Conservation (phyloP, 2,113 vertebrate species). For the Actenoides lindsayi region DNA sequence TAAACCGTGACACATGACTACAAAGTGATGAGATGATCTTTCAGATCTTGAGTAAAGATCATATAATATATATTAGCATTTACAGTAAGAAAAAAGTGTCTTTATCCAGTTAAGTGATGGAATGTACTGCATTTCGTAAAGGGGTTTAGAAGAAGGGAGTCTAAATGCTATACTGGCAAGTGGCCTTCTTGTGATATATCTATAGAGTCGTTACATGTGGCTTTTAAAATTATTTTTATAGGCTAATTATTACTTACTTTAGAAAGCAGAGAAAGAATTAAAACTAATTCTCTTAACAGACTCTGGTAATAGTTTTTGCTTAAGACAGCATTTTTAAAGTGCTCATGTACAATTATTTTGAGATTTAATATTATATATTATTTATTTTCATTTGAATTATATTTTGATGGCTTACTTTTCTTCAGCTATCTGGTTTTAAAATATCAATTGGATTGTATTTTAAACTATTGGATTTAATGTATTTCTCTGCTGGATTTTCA, state of each 20-base stretch:
- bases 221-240: neutral
- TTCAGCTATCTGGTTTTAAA: neutral
- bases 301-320: neutral
- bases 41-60: neutral
- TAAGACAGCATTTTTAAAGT: neutral
- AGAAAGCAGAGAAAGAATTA: neutral
- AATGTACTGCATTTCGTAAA: neutral
- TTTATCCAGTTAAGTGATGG: neutral
- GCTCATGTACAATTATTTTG: neutral
- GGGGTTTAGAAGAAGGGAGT: neutral
- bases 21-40: neutral
- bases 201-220: neutral
- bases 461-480: neutral
- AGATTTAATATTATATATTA: neutral
- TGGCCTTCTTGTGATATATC: neutral
- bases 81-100: neutral
- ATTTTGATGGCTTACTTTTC: neutral
- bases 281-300: neutral
- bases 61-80: neutral
- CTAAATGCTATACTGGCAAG: neutral
- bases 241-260: neutral
- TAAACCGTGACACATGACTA: no score
- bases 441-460: neutral
- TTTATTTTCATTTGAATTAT: neutral
- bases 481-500: neutral